Evolutionary conservation across 2,113 vertebrate genomes (phyloP), one percentile per base, ranked within the genome.

Genomic region (Carassius carassius): DNA sequence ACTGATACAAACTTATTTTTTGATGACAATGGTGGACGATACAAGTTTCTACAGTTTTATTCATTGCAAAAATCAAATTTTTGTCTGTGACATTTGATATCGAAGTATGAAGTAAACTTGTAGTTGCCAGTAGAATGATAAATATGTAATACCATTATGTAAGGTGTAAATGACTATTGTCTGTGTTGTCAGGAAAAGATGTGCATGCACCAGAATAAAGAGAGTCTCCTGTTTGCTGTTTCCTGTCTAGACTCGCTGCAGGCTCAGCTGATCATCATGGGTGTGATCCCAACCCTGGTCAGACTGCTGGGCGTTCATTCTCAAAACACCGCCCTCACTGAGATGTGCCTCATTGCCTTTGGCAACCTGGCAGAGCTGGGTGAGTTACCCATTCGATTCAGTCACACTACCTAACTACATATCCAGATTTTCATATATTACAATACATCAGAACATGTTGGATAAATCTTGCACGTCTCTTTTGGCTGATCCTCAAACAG

Each of bases 341-440:
- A 99, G 93, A 99, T 99, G 98, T 99, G 98, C 93, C 96, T 99
- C 84, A 96, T 99, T 91, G 98, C 98, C n/a, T 99, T 99, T 88
- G 98, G 98, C 49, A 99, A 99, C 91, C 93, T 99, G 92, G 98
- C 98, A 63, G 98, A 99, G 95, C 97, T 99, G 4, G 98, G 98
- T 99, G 86, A 91, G 93, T 92, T 51, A 25, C 47, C n/a, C n/a
- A 69, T 37, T 79, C 17, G 12, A 58, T 58, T 54, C 13, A 47
- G 29, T 56, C 19, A 19, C 73, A 29, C 12, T 17, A n/a, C 44
- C 29, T 47, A 12, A 2, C 11, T 47, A 12, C 44, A 47, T 47
- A 47, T 12, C 12, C 23, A 2, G 23, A 65, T 16, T 65, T 35
- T 19, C 65, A 69, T 44, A n/a, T 11, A 72, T 72, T n/a, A n/a